A percentile compares a stretch with the other conserved stretches of the same genome.
Conservation (phyloP, 2,797 vertebrate genomes). For the Poecilia picta region DNA sequence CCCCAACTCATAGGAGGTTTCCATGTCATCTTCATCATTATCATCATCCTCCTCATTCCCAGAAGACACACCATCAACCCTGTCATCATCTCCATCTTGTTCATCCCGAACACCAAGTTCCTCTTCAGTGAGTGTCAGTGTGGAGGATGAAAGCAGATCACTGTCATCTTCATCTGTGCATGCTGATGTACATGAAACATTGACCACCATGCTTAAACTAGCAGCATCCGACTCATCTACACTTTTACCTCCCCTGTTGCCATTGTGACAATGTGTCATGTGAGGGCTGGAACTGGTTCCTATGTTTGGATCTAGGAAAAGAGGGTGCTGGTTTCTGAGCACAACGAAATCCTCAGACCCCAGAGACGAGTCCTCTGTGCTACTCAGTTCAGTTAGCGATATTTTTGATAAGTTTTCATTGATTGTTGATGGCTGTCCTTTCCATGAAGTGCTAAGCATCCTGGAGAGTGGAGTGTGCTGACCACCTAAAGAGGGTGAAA, state of each 20-base stretch:
- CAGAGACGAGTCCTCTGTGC: constrained; percentile 91
- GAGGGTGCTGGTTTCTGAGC: constrained; percentile 81
- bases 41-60: constrained; percentile 85
- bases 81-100: constrained; percentile 85
- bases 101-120: constrained; percentile 90
- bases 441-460: constrained; percentile 2
- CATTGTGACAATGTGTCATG: constrained; percentile 79
- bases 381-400: constrained; percentile 93
- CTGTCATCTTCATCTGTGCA: constrained; percentile 97
- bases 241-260: constrained; percentile 16
- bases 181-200: constrained; percentile 94
- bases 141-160: constrained; percentile 96
- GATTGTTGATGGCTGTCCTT: constrained; percentile 83
- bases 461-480: constrained; percentile 30
- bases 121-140: constrained; percentile 96
- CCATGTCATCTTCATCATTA: constrained; percentile 89
- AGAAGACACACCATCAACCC: constrained; percentile 49
- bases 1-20: constrained; percentile 87
- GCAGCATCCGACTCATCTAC: constrained; percentile 89
- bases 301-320: constrained; percentile 72
- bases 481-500: constrained; percentile 74
- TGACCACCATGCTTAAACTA: constrained; percentile 97
- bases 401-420: constrained; percentile 89
- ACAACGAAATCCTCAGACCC: constrained; percentile 89
- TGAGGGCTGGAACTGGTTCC: constrained; percentile 73